These are phyloP conservation scores for Typhlichthys subterraneus DNA, from an alignment of 2,797 vertebrate species.

Conservation along the genomic window DNA sequence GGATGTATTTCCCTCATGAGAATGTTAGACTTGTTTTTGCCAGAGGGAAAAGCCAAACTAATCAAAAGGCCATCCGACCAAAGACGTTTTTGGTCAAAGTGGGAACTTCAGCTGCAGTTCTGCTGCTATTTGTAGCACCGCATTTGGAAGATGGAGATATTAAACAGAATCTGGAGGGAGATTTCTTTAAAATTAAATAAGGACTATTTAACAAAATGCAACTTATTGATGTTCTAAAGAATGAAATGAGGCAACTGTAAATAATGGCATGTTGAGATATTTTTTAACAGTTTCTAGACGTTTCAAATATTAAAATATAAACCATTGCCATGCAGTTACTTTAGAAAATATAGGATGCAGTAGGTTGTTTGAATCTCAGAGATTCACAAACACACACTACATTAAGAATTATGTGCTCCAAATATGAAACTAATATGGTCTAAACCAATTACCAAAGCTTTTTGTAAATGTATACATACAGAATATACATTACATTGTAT, in stretches of 20 bases:
- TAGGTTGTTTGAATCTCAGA: not conserved
- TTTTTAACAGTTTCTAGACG: too few species aligned
- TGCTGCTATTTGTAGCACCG: not conserved
- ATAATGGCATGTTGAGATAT: not conserved
- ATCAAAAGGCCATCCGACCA: slow-evolving; percentile 30
- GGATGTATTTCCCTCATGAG: slow-evolving; percentile 24
- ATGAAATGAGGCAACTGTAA: not conserved
- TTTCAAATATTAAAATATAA: too few species aligned
- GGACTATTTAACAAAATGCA: too few species aligned
- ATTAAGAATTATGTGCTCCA: too few species aligned
- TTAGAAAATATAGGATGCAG: too few species aligned
- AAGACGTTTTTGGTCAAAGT: not conserved
- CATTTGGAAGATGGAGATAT: not conserved
- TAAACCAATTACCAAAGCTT: not conserved
- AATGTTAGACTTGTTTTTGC: slow-evolving; percentile 36
- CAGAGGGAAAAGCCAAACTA: slow-evolving; percentile 36
- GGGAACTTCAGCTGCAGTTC: not conserved
- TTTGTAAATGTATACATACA: not conserved
- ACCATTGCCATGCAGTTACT: too few species aligned
- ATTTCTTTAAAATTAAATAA: not conserved
- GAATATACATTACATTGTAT: not conserved
- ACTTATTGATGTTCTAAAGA: not conserved
- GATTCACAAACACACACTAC: not conserved
- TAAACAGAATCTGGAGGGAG: not conserved
- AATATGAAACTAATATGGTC: not conserved